These are phyloP conservation scores for Gymnopithys bicolor DNA, from an alignment of 2,797 vertebrate genomes.

Conservation along the genomic window DNA sequence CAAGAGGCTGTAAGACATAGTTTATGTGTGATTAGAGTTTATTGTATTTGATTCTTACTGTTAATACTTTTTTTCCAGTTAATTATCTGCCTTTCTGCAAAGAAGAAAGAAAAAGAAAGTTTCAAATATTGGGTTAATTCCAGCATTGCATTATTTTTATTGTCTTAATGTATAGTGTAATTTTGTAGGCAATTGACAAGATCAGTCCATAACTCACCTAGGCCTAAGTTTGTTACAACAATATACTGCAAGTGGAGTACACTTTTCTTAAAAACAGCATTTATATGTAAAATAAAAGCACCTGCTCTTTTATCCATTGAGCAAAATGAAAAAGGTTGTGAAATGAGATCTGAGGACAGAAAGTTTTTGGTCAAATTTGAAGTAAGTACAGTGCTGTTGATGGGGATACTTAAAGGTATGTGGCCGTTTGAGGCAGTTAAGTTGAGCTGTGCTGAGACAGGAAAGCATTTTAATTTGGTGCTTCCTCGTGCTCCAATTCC, in stretches of 20 bases:
- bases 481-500: background rate
- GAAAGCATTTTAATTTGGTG: background rate
- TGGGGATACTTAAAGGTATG: background rate
- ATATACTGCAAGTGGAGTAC: background rate
- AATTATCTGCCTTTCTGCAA: background rate
- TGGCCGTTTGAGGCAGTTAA: background rate
- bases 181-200: background rate
- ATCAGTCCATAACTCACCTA: background rate
- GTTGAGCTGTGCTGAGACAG: background rate
- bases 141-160: background rate
- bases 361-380: background rate
- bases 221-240: background rate
- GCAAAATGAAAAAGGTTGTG: background rate
- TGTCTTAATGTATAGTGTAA: background rate
- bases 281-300: background rate
- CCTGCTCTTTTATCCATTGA: background rate
- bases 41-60: background rate
- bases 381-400: background rate
- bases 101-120: background rate
- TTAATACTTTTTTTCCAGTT: background rate
- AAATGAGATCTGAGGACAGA: background rate
- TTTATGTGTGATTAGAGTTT: background rate
- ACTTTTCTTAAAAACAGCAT: background rate
- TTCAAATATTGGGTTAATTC: background rate
- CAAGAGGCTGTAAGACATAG: background rate